These are phyloP conservation scores for Schizaphis graminum DNA, from an alignment of 2,888 invertebrate species.

Conservation along the genomic window DNA sequence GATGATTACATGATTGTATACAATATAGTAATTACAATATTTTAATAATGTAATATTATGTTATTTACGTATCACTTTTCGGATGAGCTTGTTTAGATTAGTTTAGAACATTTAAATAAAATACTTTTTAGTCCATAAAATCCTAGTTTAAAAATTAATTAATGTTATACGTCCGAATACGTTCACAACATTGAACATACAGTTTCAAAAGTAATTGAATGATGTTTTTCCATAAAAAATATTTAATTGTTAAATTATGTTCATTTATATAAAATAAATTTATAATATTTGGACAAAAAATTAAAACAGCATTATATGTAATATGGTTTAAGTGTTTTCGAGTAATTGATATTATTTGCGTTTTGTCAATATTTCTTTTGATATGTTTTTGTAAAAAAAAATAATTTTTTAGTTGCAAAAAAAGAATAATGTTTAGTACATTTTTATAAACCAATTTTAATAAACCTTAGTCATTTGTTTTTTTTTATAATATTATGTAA, in stretches of 20 bases:
- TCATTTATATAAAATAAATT: neutral
- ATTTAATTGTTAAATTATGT: neutral
- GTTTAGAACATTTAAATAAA: neutral
- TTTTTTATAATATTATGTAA: neutral
- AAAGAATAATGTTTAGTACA: neutral
- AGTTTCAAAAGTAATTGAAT: neutral
- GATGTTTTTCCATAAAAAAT: neutral
- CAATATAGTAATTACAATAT: neutral
- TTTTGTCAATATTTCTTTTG: neutral
- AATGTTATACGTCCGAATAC: neutral
- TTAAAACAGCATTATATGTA: neutral
- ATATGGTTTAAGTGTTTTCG: neutral
- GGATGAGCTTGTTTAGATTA: neutral
- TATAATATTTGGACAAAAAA: neutral
- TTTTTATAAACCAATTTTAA: neutral
- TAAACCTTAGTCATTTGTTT: neutral
- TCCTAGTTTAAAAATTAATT: neutral
- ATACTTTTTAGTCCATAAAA: neutral
- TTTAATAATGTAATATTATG: neutral
- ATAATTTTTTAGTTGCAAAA: neutral
- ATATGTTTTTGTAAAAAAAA: neutral
- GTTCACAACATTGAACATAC: too few species aligned
- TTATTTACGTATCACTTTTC: neutral
- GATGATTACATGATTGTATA: neutral
- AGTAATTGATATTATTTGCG: too few species aligned